Conservation (phyloP, 2,113 vertebrate species). For the Anguilla rostrata region DNA sequence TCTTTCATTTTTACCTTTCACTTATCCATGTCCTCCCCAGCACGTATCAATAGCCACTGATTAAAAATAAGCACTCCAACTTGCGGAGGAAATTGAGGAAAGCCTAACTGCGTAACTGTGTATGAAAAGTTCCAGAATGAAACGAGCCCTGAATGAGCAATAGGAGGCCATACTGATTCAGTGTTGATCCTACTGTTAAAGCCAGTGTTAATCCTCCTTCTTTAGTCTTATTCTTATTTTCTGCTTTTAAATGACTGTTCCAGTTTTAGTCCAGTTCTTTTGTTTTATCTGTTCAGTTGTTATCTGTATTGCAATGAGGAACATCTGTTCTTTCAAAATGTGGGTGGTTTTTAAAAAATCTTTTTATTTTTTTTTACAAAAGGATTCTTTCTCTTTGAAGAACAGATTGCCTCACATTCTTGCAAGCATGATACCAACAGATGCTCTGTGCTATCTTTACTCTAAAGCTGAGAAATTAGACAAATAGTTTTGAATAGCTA, state of each 20-base stretch:
- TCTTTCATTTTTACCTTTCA: background rate
- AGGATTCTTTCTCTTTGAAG: background rate
- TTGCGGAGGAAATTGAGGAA: background rate
- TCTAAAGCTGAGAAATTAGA: too few species aligned
- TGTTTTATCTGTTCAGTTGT: background rate
- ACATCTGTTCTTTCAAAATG: background rate
- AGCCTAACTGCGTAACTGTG: background rate
- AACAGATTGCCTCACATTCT: background rate
- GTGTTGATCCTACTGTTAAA: background rate
- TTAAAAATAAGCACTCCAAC: too few species aligned
- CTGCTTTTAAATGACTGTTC: background rate
- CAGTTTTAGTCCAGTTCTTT: background rate
- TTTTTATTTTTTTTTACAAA: background rate
- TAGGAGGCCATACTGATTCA: background rate
- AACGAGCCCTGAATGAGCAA: background rate
- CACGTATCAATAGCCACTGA: too few species aligned
- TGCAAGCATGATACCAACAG: background rate
- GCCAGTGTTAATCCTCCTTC: background rate
- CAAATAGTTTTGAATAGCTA: too few species aligned
- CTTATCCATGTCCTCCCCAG: background rate
- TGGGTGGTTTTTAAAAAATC: background rate
- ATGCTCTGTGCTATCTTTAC: too few species aligned
- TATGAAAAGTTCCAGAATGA: background rate
- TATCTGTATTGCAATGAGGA: background rate
- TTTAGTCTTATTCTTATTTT: background rate